phyloP scores from a whole-genome alignment of 37 sponge, comb jelly and placozoan genomes.

The Halisarca cf. caerulea region DNA sequence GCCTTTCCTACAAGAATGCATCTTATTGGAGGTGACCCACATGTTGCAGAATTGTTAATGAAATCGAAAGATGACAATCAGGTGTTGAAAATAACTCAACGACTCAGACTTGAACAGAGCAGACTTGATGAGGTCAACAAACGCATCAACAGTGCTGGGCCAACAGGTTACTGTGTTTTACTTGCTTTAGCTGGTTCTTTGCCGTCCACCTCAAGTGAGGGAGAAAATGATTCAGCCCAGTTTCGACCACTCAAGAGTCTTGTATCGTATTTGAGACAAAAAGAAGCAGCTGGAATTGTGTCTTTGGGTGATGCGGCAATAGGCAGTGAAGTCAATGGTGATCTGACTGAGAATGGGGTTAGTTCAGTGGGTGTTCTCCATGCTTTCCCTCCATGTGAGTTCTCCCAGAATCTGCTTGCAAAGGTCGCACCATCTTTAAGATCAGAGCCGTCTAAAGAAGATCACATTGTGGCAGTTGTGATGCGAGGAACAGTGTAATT shows the following conservation, averaged over 20 bases:
- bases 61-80: slow-evolving; percentile 51
- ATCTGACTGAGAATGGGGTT: not conserved
- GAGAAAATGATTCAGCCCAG: slow-evolving; percentile 38
- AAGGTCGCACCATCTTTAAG: slow-evolving; percentile 80
- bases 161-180: slow-evolving; percentile 81
- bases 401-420: slow-evolving; percentile 76
- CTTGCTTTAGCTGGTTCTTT: slow-evolving; percentile 81
- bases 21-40: slow-evolving; percentile 88
- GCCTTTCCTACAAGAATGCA: slow-evolving; percentile 91
- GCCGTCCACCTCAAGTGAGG: slow-evolving; percentile 32
- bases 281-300: slow-evolving; percentile 96
- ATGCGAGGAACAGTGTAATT: slow-evolving; percentile 82
- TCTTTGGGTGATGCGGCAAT: slow-evolving; percentile 42
- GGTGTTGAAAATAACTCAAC: slow-evolving; percentile 79
- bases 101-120: slow-evolving; percentile 89
- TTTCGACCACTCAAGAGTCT: slow-evolving; percentile 85
- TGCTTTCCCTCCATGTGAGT: slow-evolving; percentile 95
- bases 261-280: slow-evolving; percentile 88
- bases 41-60: slow-evolving; percentile 68
- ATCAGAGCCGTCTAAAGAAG: slow-evolving; percentile 82
- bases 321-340: not conserved
- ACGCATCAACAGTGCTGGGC: slow-evolving; percentile 85
- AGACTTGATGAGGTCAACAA: slow-evolving; percentile 95
- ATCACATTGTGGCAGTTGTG: slow-evolving; percentile 91
- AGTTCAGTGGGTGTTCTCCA: slow-evolving; percentile 81